Conservation (phyloP, 2,797 vertebrate genomes). For the Ctenochaetus hawaiiensis region DNA sequence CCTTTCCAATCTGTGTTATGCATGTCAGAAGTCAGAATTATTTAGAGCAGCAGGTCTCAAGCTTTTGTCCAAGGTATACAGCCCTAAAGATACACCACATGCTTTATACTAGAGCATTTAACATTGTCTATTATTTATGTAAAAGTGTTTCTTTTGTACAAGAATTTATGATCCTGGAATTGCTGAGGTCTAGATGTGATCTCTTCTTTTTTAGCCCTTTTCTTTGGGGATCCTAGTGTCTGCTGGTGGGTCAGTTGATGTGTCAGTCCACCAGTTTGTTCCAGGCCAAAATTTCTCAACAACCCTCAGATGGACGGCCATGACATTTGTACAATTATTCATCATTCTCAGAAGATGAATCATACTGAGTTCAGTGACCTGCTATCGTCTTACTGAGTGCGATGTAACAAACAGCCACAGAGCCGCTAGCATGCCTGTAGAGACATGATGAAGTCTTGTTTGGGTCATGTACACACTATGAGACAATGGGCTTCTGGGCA, state of each 20-base stretch:
- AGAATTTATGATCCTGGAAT: background rate
- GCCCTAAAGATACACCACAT: background rate
- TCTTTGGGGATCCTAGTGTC: background rate
- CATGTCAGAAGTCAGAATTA: conserved; percentile 14
- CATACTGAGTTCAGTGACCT: background rate
- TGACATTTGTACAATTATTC: background rate
- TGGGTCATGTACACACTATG: background rate
- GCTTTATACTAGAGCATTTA: background rate
- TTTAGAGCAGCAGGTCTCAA: conserved; percentile 5
- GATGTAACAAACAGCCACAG: background rate
- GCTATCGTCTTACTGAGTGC: background rate
- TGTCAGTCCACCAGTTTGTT: background rate
- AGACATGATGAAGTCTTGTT: background rate
- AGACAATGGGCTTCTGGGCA: background rate
- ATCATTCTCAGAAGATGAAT: background rate
- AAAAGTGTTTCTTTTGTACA: background rate
- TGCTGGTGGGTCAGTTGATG: background rate
- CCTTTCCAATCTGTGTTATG: conserved; percentile 10
- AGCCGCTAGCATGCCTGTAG: background rate
- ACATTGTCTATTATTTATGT: background rate
- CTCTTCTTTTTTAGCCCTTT: background rate
- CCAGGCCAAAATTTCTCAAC: background rate
- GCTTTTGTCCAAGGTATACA: background rate
- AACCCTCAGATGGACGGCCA: background rate
- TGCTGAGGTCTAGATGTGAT: background rate